phyloP scores from a whole-genome alignment of 2,113 vertebrate genomes.

The Thryonomys swinderianus region DNA sequence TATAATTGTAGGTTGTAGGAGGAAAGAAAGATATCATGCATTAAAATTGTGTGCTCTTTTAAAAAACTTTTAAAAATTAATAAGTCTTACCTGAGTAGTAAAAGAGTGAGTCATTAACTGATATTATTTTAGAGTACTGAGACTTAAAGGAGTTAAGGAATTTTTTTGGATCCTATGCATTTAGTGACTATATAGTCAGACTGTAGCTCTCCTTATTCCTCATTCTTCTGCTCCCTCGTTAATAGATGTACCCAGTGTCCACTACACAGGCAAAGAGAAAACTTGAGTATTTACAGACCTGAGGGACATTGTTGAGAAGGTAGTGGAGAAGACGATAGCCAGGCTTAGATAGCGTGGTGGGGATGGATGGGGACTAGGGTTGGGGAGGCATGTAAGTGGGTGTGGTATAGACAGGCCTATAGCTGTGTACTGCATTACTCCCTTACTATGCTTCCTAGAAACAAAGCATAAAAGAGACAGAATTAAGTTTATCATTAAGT shows the following conservation, averaged over 20 bases:
- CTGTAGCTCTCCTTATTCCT: not conserved
- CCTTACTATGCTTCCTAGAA: not conserved
- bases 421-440: not conserved
- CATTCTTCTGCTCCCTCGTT: not conserved
- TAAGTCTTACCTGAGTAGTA: not conserved
- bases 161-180: not conserved
- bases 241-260: not conserved
- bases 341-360: not conserved
- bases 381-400: not conserved
- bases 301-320: not conserved
- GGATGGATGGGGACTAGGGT: not conserved
- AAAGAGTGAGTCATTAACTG: not conserved
- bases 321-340: not conserved
- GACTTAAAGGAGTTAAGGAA: not conserved
- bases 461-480: not conserved
- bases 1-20: not conserved
- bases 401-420: not conserved
- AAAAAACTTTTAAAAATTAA: not conserved
- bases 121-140: not conserved
- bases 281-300: not conserved
- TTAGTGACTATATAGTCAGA: not conserved
- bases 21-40: slow-evolving; percentile 20
- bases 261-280: not conserved
- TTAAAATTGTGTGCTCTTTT: not conserved
- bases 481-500: not conserved